phyloP scores from a whole-genome alignment of 2,113 vertebrate species.

The Ardeotis arabs region DNA sequence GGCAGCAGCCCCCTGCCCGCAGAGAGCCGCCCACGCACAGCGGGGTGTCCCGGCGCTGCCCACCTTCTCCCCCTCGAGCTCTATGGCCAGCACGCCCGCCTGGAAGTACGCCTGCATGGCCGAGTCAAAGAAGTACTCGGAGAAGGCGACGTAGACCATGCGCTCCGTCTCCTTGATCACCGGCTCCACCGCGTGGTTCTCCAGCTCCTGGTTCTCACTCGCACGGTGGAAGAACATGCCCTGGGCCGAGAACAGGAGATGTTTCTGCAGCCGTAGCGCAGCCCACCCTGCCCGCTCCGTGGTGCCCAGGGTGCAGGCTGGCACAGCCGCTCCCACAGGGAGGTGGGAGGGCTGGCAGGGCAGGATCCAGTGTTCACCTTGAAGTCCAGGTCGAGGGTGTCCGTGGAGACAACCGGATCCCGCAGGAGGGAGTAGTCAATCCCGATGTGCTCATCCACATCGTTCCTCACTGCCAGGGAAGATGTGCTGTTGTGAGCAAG shows the following conservation, averaged over 20 bases:
- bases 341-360: neutral
- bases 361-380: slow-evolving; percentile 74
- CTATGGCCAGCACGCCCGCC: slow-evolving; percentile 80
- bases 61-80: slow-evolving; percentile 85
- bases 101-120: slow-evolving; percentile 89
- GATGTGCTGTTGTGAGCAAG: neutral
- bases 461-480: slow-evolving; percentile 74
- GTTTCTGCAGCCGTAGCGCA: accelerated
- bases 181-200: slow-evolving; percentile 82
- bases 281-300: accelerated
- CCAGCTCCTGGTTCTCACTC: slow-evolving; percentile 70
- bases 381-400: slow-evolving; percentile 89
- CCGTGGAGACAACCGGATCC: slow-evolving; percentile 80
- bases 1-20: accelerated
- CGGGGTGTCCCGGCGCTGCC: accelerated
- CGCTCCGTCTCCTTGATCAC: slow-evolving; percentile 83
- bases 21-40: accelerated
- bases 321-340: neutral
- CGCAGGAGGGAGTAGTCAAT: slow-evolving; percentile 94
- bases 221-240: slow-evolving; percentile 88
- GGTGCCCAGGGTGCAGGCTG: accelerated
- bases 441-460: slow-evolving; percentile 85
- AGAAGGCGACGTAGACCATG: slow-evolving; percentile 93
- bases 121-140: slow-evolving; percentile 94
- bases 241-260: slow-evolving; percentile 56